Evolutionary conservation across 2,888 invertebrate species (phyloP), one percentile per base, ranked within the genome.

Genomic region (Magallana nippona): DNA sequence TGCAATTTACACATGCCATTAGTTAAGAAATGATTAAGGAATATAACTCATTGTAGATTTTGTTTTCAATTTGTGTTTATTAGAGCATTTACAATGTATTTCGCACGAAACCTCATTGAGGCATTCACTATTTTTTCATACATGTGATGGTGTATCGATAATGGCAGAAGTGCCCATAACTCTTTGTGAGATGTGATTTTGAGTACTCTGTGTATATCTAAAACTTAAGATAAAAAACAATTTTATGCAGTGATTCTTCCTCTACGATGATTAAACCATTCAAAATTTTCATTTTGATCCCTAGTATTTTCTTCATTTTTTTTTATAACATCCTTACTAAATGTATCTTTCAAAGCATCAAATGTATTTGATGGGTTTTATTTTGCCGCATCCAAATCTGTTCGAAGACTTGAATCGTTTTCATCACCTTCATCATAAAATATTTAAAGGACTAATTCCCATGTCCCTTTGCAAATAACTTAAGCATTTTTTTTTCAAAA

Each of bases 211-310:
- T 19, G 78, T 44, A 55, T 15, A 62, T 55, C 44, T 11, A 55
- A 60, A 84, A 57, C 44, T 27, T 19, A 78, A 10, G 13, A 84
- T 63, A 62, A 27, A 55, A 56, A 27, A 77, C 55, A 84, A 27
- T 55, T 58, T 57, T 82, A 82, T 22, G 84, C 79, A 22, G 84
- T 84, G 1, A 84, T 82, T 19, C 82, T 19, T 22, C 84, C 84
- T 62, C 22, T 27, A 22, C 84, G 79, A n/a, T 84, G 79, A 5
- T 10, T 15, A 32, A 55, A 82, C 84, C 84, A 84, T 44, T 71
- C 62, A 3, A 15, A 17, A 62, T 79, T 79, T 55, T n/a, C 58
- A 62, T 13, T 55, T 19, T 83, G 79, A 13, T 62, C 79, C 15
- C 56, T 27, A 2, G 82, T 84, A n/a, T 56, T 17, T 63, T 55